These are phyloP conservation scores for Galagoides demidoff DNA, from an alignment of 2,797 vertebrate species.

Conservation along the genomic window DNA sequence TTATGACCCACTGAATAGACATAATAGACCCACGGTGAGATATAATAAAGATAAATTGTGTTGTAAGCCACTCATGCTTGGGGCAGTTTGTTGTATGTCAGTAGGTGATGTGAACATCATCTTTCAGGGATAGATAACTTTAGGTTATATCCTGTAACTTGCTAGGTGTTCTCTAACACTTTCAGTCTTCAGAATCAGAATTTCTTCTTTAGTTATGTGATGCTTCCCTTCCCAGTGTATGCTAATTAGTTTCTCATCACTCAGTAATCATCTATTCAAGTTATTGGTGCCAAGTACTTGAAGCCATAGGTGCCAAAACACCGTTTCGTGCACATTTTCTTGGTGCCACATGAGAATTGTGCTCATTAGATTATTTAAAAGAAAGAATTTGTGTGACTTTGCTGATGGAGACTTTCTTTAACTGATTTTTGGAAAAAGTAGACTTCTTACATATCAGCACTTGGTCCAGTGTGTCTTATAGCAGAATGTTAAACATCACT, in stretches of 20 bases:
- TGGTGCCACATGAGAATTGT: not conserved
- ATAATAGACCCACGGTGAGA: not conserved
- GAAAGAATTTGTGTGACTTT: not conserved
- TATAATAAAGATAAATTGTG: not conserved
- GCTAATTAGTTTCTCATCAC: not conserved
- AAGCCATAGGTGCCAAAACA: not conserved
- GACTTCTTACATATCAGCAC: not conserved
- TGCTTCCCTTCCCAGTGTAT: not conserved
- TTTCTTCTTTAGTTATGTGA: not conserved
- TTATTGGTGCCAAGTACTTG: not conserved
- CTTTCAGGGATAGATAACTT: not conserved
- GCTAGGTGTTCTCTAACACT: not conserved
- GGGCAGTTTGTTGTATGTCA: not conserved
- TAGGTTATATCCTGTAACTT: not conserved
- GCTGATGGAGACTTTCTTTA: slow-evolving; percentile 45
- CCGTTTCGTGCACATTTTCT: not conserved
- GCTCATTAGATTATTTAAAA: slow-evolving; percentile 44
- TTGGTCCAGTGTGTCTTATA: not conserved
- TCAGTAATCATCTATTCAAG: slow-evolving; percentile 32
- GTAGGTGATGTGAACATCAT: not conserved
- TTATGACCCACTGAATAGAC: not conserved
- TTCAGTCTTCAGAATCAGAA: not conserved
- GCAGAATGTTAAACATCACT: slow-evolving; percentile 40
- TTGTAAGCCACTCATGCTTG: not conserved
- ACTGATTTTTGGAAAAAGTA: slow-evolving; percentile 52